A percentile compares a stretch with the other conserved stretches of the same genome.
These are phyloP conservation scores for Sebastes kiyomatsui DNA, from an alignment of 2,797 vertebrate genomes.

Conservation along the genomic window DNA sequence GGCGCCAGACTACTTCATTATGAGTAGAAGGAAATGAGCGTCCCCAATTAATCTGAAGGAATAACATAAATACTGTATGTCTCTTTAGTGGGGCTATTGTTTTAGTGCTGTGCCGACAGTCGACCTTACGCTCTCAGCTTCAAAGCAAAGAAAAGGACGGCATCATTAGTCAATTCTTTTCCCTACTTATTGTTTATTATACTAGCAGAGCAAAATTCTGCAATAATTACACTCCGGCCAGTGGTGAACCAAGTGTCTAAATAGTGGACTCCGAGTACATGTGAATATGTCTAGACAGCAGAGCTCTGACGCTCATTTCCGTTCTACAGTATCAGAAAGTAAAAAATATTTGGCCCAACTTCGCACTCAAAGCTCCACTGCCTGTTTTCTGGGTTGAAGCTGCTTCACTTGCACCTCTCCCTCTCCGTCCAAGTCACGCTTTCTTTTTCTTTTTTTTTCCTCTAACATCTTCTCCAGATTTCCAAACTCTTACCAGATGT, in stretches of 20 bases:
- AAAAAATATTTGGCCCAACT: slow-evolving; percentile 13
- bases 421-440: slow-evolving; percentile 76
- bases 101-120: slow-evolving; percentile 30
- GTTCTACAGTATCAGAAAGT: slow-evolving; percentile 30
- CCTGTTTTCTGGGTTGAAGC: slow-evolving; percentile 64
- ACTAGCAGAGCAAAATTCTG: slow-evolving; percentile 27
- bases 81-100: slow-evolving; percentile 41
- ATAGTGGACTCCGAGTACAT: slow-evolving; percentile 13
- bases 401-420: slow-evolving; percentile 69
- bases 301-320: slow-evolving; percentile 21
- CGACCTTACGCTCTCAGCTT: slow-evolving; percentile 53
- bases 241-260: slow-evolving; percentile 17
- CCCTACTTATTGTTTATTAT: slow-evolving; percentile 65
- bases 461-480: slow-evolving; percentile 83
- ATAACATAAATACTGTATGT: slow-evolving; percentile 60
- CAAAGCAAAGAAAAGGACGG: slow-evolving; percentile 62
- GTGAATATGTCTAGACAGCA: slow-evolving; percentile 48
- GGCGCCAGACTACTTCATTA: slow-evolving; percentile 56
- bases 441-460: slow-evolving; percentile 51
- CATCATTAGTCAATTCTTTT: slow-evolving; percentile 40
- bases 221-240: slow-evolving; percentile 51
- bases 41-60: slow-evolving; percentile 61
- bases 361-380: slow-evolving; percentile 14
- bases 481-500: slow-evolving; percentile 91
- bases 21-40: slow-evolving; percentile 56